Evolutionary conservation across 2,888 invertebrate genomes (phyloP).

Genomic region (Altica lythri): DNA sequence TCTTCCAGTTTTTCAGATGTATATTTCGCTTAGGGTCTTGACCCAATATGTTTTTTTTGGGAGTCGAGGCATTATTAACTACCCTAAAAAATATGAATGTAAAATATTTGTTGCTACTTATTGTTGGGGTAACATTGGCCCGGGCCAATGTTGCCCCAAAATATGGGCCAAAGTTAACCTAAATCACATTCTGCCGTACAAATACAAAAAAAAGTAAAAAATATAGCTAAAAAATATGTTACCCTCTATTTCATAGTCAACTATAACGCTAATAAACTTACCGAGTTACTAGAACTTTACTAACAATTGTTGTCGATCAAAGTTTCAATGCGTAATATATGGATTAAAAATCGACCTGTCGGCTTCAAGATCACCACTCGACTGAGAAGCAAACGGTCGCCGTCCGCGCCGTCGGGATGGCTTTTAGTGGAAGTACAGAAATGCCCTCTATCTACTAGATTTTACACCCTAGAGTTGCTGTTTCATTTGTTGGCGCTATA

Average conservation of each 20-base stretch:
- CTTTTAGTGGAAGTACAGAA: too few species aligned
- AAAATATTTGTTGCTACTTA: too few species aligned
- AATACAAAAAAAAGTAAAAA: neutral
- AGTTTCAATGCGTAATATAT: neutral
- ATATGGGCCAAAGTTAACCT: neutral
- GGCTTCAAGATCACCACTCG: conserved; percentile 2
- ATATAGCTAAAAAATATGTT: neutral
- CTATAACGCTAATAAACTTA: too few species aligned
- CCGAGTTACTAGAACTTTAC: too few species aligned
- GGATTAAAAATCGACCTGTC: neutral
- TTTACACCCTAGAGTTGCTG: too few species aligned
- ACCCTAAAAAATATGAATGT: too few species aligned
- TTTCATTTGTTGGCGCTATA: too few species aligned
- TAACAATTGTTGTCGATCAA: too few species aligned
- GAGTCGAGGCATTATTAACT: conserved; percentile 1
- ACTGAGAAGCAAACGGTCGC: neutral
- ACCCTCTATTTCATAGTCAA: neutral
- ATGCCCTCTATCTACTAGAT: too few species aligned
- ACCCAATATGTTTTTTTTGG: conserved; percentile 4
- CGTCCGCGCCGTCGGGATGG: neutral
- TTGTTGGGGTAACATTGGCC: conserved; percentile 2
- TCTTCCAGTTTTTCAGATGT: conserved; percentile 2
- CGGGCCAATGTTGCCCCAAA: conserved; percentile 2
- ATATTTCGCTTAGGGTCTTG: too few species aligned
- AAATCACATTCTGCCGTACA: neutral